phyloP scores from a whole-genome alignment of 2,113 vertebrate genomes.

The Shinisaurus crocodilurus region DNA sequence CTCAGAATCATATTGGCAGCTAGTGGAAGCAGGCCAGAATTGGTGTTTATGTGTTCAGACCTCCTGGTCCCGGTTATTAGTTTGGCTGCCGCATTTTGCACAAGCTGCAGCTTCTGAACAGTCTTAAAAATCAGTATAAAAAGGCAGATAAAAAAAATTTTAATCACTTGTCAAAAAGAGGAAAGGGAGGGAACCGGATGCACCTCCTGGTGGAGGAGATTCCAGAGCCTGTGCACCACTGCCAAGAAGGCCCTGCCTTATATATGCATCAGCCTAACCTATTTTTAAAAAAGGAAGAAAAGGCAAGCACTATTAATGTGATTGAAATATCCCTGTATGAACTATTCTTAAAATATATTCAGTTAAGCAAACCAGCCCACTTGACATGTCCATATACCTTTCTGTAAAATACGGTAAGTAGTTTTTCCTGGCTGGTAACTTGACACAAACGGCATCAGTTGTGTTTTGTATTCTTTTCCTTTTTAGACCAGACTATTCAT shows the following conservation, averaged over 20 bases:
- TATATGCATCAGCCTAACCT: not conserved
- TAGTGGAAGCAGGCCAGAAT: too few species aligned
- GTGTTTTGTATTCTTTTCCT: not conserved
- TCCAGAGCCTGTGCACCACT: not conserved
- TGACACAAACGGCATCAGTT: not conserved
- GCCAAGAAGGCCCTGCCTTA: not conserved
- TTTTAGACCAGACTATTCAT: not conserved
- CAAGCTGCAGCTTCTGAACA: too few species aligned
- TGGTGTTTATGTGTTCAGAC: too few species aligned
- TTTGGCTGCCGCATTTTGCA: too few species aligned
- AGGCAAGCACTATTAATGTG: not conserved
- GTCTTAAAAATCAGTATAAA: not conserved
- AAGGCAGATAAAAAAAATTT: not conserved
- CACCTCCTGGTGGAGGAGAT: not conserved
- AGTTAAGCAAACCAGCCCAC: not conserved
- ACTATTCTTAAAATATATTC: not conserved
- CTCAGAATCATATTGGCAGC: too few species aligned
- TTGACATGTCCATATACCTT: conserved; percentile 4
- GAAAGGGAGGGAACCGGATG: not conserved
- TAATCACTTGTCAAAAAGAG: not conserved
- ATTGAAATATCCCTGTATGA: not conserved
- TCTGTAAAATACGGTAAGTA: not conserved
- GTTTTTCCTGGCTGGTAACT: not conserved
- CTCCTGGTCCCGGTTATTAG: too few species aligned
- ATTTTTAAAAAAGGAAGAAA: not conserved